Evolutionary conservation across 2,113 vertebrate genomes (phyloP), one percentile per base, ranked within the genome.

Genomic region (Xenus cinereus): DNA sequence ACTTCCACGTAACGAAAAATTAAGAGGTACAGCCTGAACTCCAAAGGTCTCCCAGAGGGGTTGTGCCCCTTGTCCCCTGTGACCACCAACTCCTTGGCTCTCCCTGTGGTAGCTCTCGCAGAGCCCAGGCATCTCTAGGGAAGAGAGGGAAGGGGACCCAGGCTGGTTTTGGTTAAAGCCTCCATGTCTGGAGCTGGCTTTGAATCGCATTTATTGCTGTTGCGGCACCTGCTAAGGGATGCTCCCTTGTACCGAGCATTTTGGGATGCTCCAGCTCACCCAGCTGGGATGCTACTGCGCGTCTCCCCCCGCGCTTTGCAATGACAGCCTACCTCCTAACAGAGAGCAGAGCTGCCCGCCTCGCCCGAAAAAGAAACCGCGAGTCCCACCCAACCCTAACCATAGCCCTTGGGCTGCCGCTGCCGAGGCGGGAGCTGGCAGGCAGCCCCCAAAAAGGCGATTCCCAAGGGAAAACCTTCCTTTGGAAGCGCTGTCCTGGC

Each of bases 1-100:
- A 3, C 22, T 69, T 90, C 15, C 9, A 46, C 1, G 0, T n/a
- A 22, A 72, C 24, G 33, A 62, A 69, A 45, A 8, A 32, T 64
- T 39, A 9, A 74, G 20, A 46, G 5, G 30, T 39, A 35, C 20
- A 69, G 54, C 41, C 46, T 66, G 54, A 89, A 72, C 16, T 43
- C 64, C 33, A 56, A 7, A 75, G 27, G 17, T 59, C 32, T 75
- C 73, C 26, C 1, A 1, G 22, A 81, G 33, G 14, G 9, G 9
- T n/a, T 89, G 39, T 6, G 90, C 66, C 13, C 14, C 8, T 50
- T 64, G 30, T 62, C 4, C 33, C 21, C 45, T 48, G 13, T 59
- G 37, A 37, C 33, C 51, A 66, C 33, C 0, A 0, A 15, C 39
- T 35, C 30, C 9, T n/a, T 32, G 7, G 3, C 14, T 86, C 33